phyloP scores from a whole-genome alignment of 2,888 invertebrate genomes.

The Odontothrips loti region DNA sequence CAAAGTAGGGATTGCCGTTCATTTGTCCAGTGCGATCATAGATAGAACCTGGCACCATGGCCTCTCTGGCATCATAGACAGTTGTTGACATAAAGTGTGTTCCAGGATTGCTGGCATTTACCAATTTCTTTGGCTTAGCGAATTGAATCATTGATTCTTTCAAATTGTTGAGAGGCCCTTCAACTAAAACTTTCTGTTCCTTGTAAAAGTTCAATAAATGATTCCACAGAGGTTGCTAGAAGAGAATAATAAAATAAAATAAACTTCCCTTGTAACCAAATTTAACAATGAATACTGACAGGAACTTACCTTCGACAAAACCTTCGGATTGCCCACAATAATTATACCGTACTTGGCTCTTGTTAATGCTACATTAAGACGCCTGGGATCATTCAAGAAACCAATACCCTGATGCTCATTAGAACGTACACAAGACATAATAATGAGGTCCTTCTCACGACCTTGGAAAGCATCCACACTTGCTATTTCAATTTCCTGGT shows the following conservation, averaged over 20 bases:
- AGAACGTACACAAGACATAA: slow-evolving; percentile 97
- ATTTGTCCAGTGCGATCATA: slow-evolving; percentile 70
- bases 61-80: slow-evolving; percentile 95
- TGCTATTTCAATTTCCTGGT: slow-evolving; percentile 98
- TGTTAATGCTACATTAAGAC: slow-evolving; percentile 96
- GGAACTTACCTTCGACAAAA: slow-evolving; percentile 72
- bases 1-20: slow-evolving; percentile 48
- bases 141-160: slow-evolving; percentile 96
- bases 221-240: slow-evolving; percentile 91
- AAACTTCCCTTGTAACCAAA: neutral
- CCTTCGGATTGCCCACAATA: slow-evolving; percentile 98
- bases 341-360: slow-evolving; percentile 96
- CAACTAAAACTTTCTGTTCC: slow-evolving; percentile 93
- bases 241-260: slow-evolving; percentile 14
- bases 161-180: slow-evolving; percentile 94
- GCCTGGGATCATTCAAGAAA: slow-evolving; percentile 94
- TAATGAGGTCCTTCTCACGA: slow-evolving; percentile 97
- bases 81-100: slow-evolving; percentile 97
- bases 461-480: slow-evolving; percentile 99
- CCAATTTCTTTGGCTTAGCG: slow-evolving; percentile 92
- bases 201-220: slow-evolving; percentile 96
- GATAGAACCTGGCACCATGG: slow-evolving; percentile 87
- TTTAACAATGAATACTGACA: neutral
- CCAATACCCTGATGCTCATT: slow-evolving; percentile 99
- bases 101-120: slow-evolving; percentile 91